Base-by-base conservation (phyloP, 1,140 invertebrate genomes). In the Palaemon carinicauda region DNA sequence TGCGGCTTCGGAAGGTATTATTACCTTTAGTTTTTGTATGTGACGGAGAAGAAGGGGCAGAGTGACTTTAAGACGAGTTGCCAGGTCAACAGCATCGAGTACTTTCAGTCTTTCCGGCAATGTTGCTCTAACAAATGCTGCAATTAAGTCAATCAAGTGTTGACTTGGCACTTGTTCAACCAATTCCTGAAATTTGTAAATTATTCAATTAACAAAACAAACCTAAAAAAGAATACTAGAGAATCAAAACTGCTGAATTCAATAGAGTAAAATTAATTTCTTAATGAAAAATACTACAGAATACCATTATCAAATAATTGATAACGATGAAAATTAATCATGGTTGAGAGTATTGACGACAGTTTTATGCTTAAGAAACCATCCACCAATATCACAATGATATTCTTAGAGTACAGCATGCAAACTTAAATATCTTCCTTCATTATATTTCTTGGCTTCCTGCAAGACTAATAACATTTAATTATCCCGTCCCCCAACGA, bases 51-150 rank as follows among this genome's bases (percentile, higher is more conserved):
- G 90, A n/a, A 93, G 89, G 17, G 92, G 92, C 17, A 93, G 89
- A 12, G 92, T 92, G 88, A 92, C 92, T 75, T 91, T 91, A 87
- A 93, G 92, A 88, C 93, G 89, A 80, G 93, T 92, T 15, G 90
- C 90, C 9, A 93, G 86, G 88, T 93, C 92, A 69, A 93, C 90
- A 52, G 93, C 92, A 91, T 93, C 92, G 29, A 93, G 87, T 7
- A 93, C 91, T 84, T 93, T 91, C 51, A 93, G 90, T 83, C 92
- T 92, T 90, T 93, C 92, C 10, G 90, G 90, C 85, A 92, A 92
- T 10, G 92, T 91, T 12, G 92, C 92, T 82, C 92, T 92, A 1
- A 93, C 91, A 83, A 93, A 91, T 53, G 92, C 90, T 29, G 92
- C 91, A 90, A 92, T 92, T 27, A 93, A 90, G 89, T 93, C 93